phyloP scores from a whole-genome alignment of 2,888 invertebrate species.

The Brachynemurus nebulosus region DNA sequence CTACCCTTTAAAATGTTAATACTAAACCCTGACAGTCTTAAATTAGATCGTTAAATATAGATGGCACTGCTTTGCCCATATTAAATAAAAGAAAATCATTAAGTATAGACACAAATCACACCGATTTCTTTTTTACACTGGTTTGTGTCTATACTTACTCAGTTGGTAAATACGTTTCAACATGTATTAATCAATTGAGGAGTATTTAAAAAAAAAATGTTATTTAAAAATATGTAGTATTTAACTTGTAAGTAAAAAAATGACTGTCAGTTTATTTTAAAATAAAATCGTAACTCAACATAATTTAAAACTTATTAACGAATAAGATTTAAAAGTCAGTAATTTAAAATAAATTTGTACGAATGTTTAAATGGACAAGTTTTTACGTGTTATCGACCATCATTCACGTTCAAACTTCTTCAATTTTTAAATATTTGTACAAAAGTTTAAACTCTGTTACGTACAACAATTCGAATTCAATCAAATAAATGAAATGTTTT shows the following conservation, averaged over 20 bases:
- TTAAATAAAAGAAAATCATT: slow-evolving; percentile 8
- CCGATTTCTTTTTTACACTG: not conserved
- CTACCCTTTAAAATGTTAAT: slow-evolving; percentile 3
- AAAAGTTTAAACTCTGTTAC: not conserved
- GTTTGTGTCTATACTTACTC: slow-evolving; percentile 4
- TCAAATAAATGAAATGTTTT: not conserved
- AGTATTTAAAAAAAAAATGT: not conserved
- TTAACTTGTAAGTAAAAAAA: slow-evolving; percentile 28
- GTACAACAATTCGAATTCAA: not conserved
- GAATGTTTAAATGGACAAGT: too few relatives aligned
- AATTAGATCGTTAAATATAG: slow-evolving; percentile 13
- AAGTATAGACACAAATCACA: slow-evolving; percentile 1
- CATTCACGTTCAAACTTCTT: too few relatives aligned
- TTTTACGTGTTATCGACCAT: too few relatives aligned
- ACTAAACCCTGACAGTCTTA: slow-evolving; percentile 19
- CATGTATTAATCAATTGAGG: slow-evolving; percentile 2
- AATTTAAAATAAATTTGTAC: not conserved
- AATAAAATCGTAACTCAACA: slow-evolving; percentile 7
- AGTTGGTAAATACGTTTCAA: not conserved
- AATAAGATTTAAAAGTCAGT: too few relatives aligned
- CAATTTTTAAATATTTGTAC: not conserved
- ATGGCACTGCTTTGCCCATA: not conserved
- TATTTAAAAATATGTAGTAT: slow-evolving; percentile 4
- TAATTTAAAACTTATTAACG: not conserved
- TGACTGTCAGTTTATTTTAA: slow-evolving; percentile 25